These are phyloP conservation scores for Xiphophorus birchmanni DNA, from an alignment of 2,797 vertebrate genomes.

Conservation along the genomic window DNA sequence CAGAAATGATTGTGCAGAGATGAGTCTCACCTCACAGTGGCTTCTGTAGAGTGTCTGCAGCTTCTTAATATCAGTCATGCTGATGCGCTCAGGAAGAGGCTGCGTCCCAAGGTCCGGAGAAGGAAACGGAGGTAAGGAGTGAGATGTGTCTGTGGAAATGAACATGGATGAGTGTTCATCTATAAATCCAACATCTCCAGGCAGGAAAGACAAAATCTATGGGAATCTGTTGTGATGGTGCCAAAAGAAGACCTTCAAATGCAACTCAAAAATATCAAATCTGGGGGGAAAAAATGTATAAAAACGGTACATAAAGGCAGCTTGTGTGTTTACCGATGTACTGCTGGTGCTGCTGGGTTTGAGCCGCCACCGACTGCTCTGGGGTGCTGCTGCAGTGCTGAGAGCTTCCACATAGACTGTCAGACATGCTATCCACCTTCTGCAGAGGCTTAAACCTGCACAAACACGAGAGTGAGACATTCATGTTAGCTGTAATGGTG, in stretches of 20 bases:
- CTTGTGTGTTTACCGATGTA: conserved; percentile 87
- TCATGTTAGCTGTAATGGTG: conserved; percentile 7
- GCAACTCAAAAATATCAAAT: neutral
- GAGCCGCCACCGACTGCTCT: conserved; percentile 91
- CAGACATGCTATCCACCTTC: conserved; percentile 90
- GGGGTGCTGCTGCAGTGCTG: conserved; percentile 85
- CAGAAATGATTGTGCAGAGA: neutral
- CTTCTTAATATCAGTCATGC: conserved; percentile 87
- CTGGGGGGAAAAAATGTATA: neutral
- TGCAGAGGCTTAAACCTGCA: conserved; percentile 92
- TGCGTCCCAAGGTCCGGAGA: conserved; percentile 83
- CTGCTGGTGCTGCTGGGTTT: conserved; percentile 97
- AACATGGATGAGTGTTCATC: conserved; percentile 35
- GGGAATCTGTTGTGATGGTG: neutral
- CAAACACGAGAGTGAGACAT: conserved; percentile 14
- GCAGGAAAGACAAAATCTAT: neutral
- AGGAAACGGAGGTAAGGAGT: conserved; percentile 91
- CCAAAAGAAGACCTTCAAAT: neutral
- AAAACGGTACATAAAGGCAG: neutral
- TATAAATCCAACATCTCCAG: neutral
- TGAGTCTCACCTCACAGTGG: conserved; percentile 91
- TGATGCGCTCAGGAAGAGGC: conserved; percentile 88
- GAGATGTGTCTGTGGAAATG: conserved; percentile 83
- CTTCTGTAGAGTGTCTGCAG: conserved; percentile 92
- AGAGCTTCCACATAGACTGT: conserved; percentile 83